Evolutionary conservation across 2,113 vertebrate genomes (phyloP).

Genomic region (Damaliscus lunatus): DNA sequence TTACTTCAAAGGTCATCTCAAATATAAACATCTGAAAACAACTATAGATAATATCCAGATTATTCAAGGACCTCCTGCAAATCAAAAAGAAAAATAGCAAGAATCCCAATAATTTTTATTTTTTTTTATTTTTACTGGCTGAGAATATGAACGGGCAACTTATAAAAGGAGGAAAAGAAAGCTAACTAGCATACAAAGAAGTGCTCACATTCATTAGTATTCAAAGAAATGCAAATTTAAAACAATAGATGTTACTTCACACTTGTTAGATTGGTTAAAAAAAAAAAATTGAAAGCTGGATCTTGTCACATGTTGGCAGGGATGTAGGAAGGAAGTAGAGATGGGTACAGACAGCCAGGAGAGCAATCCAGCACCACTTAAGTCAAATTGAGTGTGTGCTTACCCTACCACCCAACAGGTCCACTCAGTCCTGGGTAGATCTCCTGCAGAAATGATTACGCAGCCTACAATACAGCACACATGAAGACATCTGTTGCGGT

Average conservation of each 20-base stretch:
- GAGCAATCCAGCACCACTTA: background rate
- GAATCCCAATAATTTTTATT: background rate
- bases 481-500: fast-evolving
- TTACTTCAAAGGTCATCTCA: background rate
- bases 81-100: background rate
- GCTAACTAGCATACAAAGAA: background rate
- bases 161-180: background rate
- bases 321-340: background rate
- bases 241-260: background rate
- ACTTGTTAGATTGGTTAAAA: background rate
- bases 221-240: background rate
- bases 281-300: background rate
- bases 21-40: background rate
- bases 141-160: background rate
- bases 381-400: too few relatives aligned
- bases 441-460: background rate
- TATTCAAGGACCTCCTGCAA: background rate
- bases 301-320: background rate
- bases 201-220: background rate
- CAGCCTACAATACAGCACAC: too few relatives aligned
- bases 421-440: background rate
- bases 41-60: background rate
- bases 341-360: background rate
- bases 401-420: background rate
- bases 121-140: background rate